Evolutionary conservation across 2,797 vertebrate species (phyloP), one percentile per base, ranked within the genome.

Genomic region (Falco peregrinus): DNA sequence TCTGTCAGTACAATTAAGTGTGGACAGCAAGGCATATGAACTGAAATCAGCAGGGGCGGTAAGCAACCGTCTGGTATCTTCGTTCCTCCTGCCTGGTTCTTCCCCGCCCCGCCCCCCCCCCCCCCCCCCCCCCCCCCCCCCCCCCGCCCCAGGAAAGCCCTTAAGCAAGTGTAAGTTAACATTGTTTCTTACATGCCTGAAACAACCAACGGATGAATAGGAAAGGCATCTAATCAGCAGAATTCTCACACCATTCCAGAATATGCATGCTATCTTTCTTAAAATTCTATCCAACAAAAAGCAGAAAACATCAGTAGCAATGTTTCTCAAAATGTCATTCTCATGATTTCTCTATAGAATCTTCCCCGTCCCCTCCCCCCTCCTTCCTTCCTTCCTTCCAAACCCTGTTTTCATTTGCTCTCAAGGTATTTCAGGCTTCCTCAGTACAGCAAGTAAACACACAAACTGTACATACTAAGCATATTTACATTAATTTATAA

Each of bases 201-300:
- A 89, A 93, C 33, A 88, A 90, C 21, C 83, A 91, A 96, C 10
- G 24, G 48, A 61, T 33, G 50, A 94, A 85, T 18, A 94, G 16
- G 20, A 70, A 92, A 91, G 37, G 41, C 19, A 83, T 35, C n/a
- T 35, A 85, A 83, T 68, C 35, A 88, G 29, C 20, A 73, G 54
- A 76, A 70, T 45, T 84, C 51, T 56, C 18, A 87, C 3, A 20
- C 9, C 6, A 2, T 47, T 86, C 39, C 45, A 73, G 73, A 85
- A 93, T 2, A 6, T 10, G 15, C 20, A 69, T 13, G 47, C 37
- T 70, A 63, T 28, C 16, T 75, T 60, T 56, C 65, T 54, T 57
- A 71, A 89, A 93, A 69, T 2, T 10, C 24, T 64, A 83, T 12
- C 3, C 29, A 78, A 56, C 48, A 82, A 71, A 78, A 33, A 13